Evolutionary conservation across 2,888 invertebrate genomes (phyloP), one percentile per base, ranked within the genome.

Genomic region (Quadroppia sp.): DNA sequence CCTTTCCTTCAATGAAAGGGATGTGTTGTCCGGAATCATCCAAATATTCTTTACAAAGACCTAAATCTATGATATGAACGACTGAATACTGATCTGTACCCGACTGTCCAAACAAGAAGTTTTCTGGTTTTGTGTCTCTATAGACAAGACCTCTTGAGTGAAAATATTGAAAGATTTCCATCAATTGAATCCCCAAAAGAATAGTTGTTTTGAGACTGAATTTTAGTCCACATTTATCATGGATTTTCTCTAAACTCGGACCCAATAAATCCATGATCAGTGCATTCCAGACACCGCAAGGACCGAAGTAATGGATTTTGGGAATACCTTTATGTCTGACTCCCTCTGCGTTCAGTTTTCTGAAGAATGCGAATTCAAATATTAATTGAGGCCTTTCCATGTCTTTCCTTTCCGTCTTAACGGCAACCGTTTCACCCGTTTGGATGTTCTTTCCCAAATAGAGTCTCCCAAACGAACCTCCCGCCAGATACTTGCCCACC

Each of bases 1-100:
- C 98, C 86, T 99, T 99, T 86, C 98, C 97, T 88, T 98, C 98
- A 87, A 94, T 88, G 15, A 53, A 74, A 11, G 30, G 28, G 25
- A 74, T 74, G 61, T 74, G 74, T 9, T 45, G 32, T 20, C 53
- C 36, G 17, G 56, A 20, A 15, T 72, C 72, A 20, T 74, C 72
- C 7, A 61, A 45, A 42, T 64, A 74, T 28, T 61, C n/a, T 25
- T 74, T 74, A 25, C 71, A 71, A 15, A 74, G 71, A 36, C 74
- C 74, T 11, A 74, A 56, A 56, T 74, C 74, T 48, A 73, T 73
- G 1, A 70, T 73, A 50, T 69, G 69, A 67, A 73, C 69, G 2
- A 30, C 28, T 9, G 17, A 17, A 2, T 36, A 73, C 30, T 67
- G 71, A 2, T 73, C 73, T 28, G 9, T 73, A 7, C 45, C 69